These are phyloP conservation scores for Rattus rattus DNA, from an alignment of 2,113 vertebrate species.

Conservation along the genomic window DNA sequence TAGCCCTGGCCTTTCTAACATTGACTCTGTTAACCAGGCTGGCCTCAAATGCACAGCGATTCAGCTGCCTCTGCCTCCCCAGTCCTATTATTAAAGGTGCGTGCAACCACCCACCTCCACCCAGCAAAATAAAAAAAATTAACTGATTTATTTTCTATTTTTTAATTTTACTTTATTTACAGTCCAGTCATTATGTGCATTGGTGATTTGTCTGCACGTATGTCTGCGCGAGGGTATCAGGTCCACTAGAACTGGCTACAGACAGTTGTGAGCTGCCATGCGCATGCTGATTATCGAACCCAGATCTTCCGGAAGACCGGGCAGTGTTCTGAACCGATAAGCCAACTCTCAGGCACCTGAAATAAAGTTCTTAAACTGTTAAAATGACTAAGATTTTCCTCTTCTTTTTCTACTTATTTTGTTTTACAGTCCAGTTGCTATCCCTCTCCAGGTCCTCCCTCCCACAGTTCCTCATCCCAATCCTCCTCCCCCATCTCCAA, in stretches of 20 bases:
- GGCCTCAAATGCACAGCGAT: neutral
- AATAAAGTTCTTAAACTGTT: constrained; percentile 2
- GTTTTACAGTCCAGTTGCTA: no score
- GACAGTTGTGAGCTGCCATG: neutral
- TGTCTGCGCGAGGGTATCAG: neutral
- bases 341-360: neutral
- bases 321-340: neutral
- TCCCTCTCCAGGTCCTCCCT: no score
- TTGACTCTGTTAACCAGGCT: neutral
- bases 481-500: no score
- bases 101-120: neutral
- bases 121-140: neutral
- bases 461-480: no score
- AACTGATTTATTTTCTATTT: neutral
- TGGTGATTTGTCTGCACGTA: neutral
- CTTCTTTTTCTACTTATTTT: neutral
- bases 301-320: neutral
- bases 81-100: neutral
- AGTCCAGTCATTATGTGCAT: neutral
- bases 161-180: no score
- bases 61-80: neutral
- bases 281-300: neutral
- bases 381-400: neutral
- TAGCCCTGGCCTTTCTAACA: neutral
- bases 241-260: neutral